Evolutionary conservation across 2,797 vertebrate genomes (phyloP).

Genomic region (Phataginus tetradactyla): DNA sequence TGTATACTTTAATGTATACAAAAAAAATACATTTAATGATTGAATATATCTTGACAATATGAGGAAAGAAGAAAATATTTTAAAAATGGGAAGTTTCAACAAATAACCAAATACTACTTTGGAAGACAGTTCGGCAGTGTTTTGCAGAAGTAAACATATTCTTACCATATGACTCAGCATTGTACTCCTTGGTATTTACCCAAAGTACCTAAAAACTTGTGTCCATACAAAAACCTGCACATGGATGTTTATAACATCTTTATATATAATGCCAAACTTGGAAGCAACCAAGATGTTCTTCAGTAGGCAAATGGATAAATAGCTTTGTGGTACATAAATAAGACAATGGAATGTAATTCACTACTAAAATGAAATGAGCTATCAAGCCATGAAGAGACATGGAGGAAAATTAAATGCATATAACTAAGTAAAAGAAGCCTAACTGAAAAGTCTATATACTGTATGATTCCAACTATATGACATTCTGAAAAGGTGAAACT

Average conservation of each 20-base stretch:
- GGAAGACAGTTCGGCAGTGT: background rate
- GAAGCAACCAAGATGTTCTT: background rate
- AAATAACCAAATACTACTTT: background rate
- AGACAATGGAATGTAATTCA: background rate
- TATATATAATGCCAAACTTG: background rate
- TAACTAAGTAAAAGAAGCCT: background rate
- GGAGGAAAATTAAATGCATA: background rate
- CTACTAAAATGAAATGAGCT: background rate
- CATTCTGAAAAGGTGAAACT: background rate
- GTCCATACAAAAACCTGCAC: background rate
- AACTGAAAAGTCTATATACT: background rate
- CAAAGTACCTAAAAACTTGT: background rate
- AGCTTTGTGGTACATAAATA: background rate
- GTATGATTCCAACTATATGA: background rate
- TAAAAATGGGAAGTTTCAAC: background rate
- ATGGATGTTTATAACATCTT: background rate
- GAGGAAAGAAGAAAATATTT: constrained; percentile 19
- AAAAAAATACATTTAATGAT: background rate
- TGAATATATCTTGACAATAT: background rate
- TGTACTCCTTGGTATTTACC: background rate
- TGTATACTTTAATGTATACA: background rate
- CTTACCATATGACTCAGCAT: background rate
- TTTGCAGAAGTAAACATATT: background rate
- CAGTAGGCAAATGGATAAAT: background rate
- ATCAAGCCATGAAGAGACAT: background rate